Evolutionary conservation across 2,113 vertebrate species (phyloP), one percentile per base, ranked within the genome.

Genomic region (Alosa alosa): DNA sequence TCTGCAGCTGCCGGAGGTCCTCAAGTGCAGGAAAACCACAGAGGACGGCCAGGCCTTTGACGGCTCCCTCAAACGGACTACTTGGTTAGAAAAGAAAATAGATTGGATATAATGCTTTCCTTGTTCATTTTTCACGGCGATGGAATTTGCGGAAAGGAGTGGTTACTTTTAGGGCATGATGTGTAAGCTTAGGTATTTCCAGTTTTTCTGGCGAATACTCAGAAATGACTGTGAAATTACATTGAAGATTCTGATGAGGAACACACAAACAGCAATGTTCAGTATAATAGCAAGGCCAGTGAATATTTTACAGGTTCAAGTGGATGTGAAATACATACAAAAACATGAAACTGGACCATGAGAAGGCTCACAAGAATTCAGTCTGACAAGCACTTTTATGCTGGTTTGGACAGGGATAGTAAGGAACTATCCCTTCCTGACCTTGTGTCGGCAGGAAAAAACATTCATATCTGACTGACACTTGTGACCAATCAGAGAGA

Each of bases 31-130:
- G 68, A 75, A 75, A 75, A 75, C 68, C 68, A 15, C 68, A 31
- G 25, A 13, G 25, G 68, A 75, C 10, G 68, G 11, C 68, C 3
- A 13, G 31, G 68, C 68, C 68, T 75, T 75, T 75, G 68, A 75
- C 68, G 25, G 25, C 13, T 75, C 9, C 68, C 68, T 75, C 10
- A 75, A 75, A 75, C 39, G 36, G 68, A 75, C 68, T 75, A 10
- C 31, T 75, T 36, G 68, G 68, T 75, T 31, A 75, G 68, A 31
- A 75, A 75, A 75, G 68, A 75, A 75, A 75, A 75, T 39, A 75
- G 31, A 25, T 75, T 31, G 8, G 25, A 36, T 75, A 75, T 75
- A 75, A 75, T 15, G 68, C 68, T 13, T 75, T 31, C 68, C 68
- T 75, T 75, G 68, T 75, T 75, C 68, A 10, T 75, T 31, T 75